Evolutionary conservation across 1,140 invertebrate genomes (phyloP), one percentile per base, ranked within the genome.

Genomic region (Papilio polyxenes): DNA sequence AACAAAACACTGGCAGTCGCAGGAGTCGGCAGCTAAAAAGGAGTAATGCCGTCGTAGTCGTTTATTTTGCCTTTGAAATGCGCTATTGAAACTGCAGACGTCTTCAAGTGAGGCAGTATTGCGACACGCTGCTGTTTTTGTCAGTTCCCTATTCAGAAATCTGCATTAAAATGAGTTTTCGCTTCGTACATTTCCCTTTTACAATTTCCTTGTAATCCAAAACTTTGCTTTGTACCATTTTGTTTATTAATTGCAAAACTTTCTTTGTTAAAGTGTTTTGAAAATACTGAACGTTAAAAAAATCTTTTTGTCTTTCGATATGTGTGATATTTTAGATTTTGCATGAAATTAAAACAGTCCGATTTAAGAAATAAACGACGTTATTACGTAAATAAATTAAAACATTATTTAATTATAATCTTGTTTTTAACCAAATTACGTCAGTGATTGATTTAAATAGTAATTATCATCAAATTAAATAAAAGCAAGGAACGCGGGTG

Each of bases 21-120:
- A 65, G 75, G 20, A 77, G 48, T 23, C 75, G 75, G 49, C 75
- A 53, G 75, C 49, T 77, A 31, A 56, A 77, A 77, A 53, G 75
- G 23, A 53, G 10, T 11, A 75, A 49, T 49, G 4, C 48, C 75
- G 10, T 23, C 75, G 20, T 5, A 13, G 75, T 53, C 44, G 75
- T 77, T 77, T 77, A 77, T 77, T 77, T 77, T 77, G 48, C 20
- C 49, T 77, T 77, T 75, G 75, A 75, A 75, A 75, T 75, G 40
- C 44, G 75, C 75, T 51, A 75, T 77, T 77, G 75, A 77, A 77
- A 77, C 13, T 77, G 75, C 75, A 77, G 75, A 56, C 74, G 74
- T 75, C 75, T 77, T 77, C 20, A 76, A 76, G 75, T 76, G 75
- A 76, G 20, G 20, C 75, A 77, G 48, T 49, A 77, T 77, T 56